These are phyloP conservation scores for Leptodactylus fuscus DNA, from an alignment of 2,113 vertebrate genomes.

Conservation along the genomic window DNA sequence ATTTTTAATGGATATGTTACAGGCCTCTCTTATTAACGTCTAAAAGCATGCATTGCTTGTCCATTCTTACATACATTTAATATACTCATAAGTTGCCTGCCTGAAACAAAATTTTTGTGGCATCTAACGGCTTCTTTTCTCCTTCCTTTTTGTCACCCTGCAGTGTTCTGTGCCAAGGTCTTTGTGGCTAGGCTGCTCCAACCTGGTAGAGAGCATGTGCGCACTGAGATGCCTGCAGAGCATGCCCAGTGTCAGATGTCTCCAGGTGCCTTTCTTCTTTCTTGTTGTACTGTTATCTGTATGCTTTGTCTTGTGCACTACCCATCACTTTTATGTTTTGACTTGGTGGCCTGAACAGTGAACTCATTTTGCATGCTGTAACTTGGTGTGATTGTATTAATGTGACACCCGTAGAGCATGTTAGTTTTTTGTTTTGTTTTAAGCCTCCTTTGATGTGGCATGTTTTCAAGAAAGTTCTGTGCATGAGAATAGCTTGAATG, in stretches of 20 bases:
- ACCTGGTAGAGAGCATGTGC: conserved; percentile 99
- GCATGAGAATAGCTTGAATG: not conserved
- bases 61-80: conserved; percentile 66
- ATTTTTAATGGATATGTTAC: conserved; percentile 57
- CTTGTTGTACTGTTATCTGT: conserved; percentile 87
- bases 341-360: conserved; percentile 2
- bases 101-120: conserved; percentile 80
- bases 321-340: conserved; percentile 63
- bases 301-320: conserved; percentile 82
- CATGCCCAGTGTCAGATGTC: conserved; percentile 99
- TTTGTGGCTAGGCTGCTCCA: conserved; percentile 99
- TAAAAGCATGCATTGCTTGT: conserved; percentile 56
- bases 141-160: conserved; percentile 95
- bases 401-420: conserved; percentile 26
- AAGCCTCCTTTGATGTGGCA: conserved; percentile 6
- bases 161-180: conserved; percentile 99
- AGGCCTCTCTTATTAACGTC: conserved; percentile 59
- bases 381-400: not conserved
- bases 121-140: conserved; percentile 91
- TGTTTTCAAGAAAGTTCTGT: not conserved
- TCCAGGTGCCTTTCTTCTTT: conserved; percentile 97
- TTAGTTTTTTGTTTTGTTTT: not conserved
- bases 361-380: conserved; percentile 22
- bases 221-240: conserved; percentile 99
- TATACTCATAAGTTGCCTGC: conserved; percentile 80